phyloP scores from a whole-genome alignment of 1,140 invertebrate genomes.

The Pollicipes pollicipes region DNA sequence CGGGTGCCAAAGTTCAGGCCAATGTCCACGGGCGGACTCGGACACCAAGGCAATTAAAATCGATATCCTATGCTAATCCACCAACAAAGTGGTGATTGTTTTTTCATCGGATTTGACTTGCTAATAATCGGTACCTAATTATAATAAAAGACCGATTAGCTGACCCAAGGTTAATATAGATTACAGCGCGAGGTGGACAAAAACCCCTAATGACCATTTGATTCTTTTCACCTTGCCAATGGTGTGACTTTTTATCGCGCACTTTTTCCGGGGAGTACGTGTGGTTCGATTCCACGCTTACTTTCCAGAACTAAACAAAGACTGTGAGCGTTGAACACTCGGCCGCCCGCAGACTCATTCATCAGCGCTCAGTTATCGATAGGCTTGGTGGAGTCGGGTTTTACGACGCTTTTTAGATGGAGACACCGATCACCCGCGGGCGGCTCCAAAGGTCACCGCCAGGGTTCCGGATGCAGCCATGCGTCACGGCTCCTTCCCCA shows the following conservation, averaged over 20 bases:
- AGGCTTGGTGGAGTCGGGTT: background rate
- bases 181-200: background rate
- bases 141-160: background rate
- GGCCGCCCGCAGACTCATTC: background rate
- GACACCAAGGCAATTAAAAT: background rate
- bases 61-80: slow-evolving; percentile 1
- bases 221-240: background rate
- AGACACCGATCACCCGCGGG: background rate
- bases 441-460: background rate
- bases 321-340: background rate
- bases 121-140: background rate
- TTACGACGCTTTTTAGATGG: background rate
- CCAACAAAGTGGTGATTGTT: background rate
- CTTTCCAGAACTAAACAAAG: background rate
- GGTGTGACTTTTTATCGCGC: background rate
- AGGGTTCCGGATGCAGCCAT: background rate
- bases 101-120: background rate
- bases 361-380: background rate
- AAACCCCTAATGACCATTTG: background rate
- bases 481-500: no score
- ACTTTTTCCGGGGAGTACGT: background rate
- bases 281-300: background rate
- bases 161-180: background rate
- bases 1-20: background rate
- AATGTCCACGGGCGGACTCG: background rate